A percentile compares a stretch with the other conserved stretches of the same genome.
Conservation (phyloP, 35 echinoderm and acorn worm species). For the Nesometra sesokonis region DNA sequence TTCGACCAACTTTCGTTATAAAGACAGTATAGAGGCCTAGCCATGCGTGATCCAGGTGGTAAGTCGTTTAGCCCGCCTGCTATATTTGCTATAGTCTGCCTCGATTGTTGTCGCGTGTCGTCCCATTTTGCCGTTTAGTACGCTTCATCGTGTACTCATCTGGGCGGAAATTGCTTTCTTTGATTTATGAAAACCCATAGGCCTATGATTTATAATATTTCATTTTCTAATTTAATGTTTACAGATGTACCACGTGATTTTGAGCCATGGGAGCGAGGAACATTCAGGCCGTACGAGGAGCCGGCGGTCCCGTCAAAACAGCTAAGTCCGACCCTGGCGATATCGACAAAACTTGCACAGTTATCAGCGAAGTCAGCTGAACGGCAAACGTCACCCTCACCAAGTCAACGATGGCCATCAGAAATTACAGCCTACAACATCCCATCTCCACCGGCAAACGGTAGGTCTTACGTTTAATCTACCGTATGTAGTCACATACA, state of each 20-base stretch:
- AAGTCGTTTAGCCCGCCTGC: not conserved
- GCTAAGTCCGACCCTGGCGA: not conserved
- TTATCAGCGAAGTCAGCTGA: not conserved
- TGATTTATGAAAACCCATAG: not conserved
- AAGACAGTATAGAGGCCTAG: not conserved
- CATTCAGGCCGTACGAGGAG: not conserved
- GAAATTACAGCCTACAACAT: constrained; percentile 74
- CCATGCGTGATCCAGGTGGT: not conserved
- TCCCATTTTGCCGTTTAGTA: not conserved
- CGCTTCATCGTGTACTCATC: not conserved
- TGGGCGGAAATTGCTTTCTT: not conserved
- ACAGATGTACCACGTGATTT: not conserved
- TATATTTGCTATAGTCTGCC: not conserved
- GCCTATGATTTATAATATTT: not conserved
- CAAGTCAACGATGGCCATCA: constrained; percentile 22
- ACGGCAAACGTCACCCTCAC: not conserved
- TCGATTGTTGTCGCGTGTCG: not conserved
- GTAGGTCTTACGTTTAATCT: not conserved
- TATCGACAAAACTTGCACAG: not conserved
- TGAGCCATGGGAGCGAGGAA: not conserved
- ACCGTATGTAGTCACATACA: not conserved
- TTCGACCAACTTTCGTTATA: not conserved
- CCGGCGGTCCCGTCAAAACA: not conserved
- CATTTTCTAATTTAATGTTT: not conserved
- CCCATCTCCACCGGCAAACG: constrained; percentile 72